A percentile compares a stretch with the other conserved stretches of the same genome.
Evolutionary conservation across 2,888 invertebrate genomes (phyloP).

Genomic region (Norana najaformis): DNA sequence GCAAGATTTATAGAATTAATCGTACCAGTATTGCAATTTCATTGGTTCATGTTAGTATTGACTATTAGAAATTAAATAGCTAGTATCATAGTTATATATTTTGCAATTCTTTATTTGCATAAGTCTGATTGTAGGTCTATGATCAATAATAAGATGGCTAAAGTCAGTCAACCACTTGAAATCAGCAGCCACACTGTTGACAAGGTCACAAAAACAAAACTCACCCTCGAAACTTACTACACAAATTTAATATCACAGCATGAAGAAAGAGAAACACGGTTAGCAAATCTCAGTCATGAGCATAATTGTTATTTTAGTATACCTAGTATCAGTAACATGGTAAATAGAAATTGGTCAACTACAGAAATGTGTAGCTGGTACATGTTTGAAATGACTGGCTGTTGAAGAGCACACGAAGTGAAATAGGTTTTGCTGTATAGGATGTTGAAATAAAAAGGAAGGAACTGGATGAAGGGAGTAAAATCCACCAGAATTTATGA

Average conservation of each 20-base stretch:
- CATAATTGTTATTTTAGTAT: neutral
- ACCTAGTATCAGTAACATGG: neutral
- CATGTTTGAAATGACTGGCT: neutral
- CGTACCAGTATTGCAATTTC: neutral
- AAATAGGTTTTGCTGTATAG: neutral
- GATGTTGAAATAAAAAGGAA: neutral
- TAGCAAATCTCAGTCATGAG: neutral
- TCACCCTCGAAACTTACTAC: conserved; percentile 98
- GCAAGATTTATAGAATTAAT: neutral
- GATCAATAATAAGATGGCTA: conserved; percentile 53
- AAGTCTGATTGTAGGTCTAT: too few relatives aligned
- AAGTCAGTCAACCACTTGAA: conserved; percentile 70
- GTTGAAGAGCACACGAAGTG: neutral
- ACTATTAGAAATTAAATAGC: neutral
- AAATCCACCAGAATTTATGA: neutral
- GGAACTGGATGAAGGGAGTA: neutral
- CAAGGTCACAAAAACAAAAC: conserved; percentile 97
- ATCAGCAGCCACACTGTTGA: conserved; percentile 84
- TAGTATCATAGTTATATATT: neutral
- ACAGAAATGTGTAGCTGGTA: neutral
- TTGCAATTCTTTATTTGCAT: neutral
- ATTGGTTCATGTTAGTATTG: neutral
- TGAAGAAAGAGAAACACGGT: conserved; percentile 93
- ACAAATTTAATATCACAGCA: conserved; percentile 96
- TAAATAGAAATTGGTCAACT: neutral